Percentiles rank a stretch among this genome's conserved stretches.
These are phyloP conservation scores for Hypsopygia costalis DNA, from an alignment of 2,888 invertebrate genomes.

Conservation along the genomic window DNA sequence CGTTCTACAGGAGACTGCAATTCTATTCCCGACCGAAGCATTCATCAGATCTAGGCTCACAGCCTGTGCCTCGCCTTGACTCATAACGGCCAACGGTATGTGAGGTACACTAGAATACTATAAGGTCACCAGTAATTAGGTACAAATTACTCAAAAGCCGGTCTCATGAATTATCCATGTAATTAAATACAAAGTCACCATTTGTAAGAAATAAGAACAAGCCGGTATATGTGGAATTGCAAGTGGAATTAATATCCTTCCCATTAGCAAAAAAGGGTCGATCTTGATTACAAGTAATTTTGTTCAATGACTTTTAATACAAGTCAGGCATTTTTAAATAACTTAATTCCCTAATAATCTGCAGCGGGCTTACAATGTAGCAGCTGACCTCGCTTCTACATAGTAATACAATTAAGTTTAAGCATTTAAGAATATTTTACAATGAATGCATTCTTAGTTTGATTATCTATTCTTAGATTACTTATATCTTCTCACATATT, in stretches of 20 bases:
- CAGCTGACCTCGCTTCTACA: neutral
- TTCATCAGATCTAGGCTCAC: no score
- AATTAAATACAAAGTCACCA: conserved; percentile 34
- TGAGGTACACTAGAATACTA: no score
- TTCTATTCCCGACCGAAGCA: no score
- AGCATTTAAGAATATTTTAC: no score
- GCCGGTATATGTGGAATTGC: conserved; percentile 3
- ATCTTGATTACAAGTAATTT: conserved; percentile 7
- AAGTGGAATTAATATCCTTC: conserved; percentile 10
- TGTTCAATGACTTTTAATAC: conserved; percentile 6
- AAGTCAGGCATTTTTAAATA: neutral
- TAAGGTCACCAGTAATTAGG: conserved; percentile 15
- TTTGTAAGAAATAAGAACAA: conserved; percentile 4
- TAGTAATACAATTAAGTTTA: conserved; percentile 1
- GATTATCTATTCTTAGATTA: no score
- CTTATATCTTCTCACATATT: no score
- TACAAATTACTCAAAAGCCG: conserved; percentile 25
- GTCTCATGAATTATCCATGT: conserved; percentile 49
- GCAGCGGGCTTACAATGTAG: neutral
- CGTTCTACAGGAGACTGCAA: no score
- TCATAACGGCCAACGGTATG: no score
- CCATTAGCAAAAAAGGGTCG: conserved; percentile 6
- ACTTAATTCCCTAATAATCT: neutral
- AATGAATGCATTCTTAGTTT: no score
- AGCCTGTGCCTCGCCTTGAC: no score